These are phyloP conservation scores for Nettapus auritus DNA, from an alignment of 2,113 vertebrate genomes.

Conservation along the genomic window DNA sequence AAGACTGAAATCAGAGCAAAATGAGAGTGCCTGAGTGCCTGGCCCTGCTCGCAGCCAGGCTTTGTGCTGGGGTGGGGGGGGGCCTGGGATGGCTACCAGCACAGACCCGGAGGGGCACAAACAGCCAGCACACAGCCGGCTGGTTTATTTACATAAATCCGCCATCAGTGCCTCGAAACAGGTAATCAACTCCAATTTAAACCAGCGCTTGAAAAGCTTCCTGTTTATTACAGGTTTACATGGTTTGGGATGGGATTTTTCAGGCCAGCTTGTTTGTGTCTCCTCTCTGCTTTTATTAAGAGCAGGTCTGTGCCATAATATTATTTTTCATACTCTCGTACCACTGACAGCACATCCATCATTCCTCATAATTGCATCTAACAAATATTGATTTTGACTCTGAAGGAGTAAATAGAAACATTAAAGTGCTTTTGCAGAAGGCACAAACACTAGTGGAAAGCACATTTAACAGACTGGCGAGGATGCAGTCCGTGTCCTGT, in stretches of 20 bases:
- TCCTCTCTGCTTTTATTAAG: not conserved
- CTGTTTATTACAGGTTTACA: not conserved
- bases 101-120: not conserved
- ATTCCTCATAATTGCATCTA: constrained; percentile 60
- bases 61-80: not conserved
- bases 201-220: not conserved
- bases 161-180: not conserved
- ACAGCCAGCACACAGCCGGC: not conserved
- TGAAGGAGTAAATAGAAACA: constrained; percentile 45
- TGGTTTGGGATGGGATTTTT: not conserved
- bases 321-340: not conserved
- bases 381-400: constrained; percentile 57
- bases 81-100: rapidly evolving
- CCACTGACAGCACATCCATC: constrained; percentile 32
- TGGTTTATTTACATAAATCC: not conserved
- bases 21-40: rapidly evolving
- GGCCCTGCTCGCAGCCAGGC: rapidly evolving
- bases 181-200: not conserved
- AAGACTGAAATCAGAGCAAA: rapidly evolving
- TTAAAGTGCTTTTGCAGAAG: constrained; percentile 18
- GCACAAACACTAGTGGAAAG: not conserved
- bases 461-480: rapidly evolving
- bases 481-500: not conserved
- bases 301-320: not conserved
- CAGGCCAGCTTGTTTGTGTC: not conserved